Base-by-base conservation (phyloP, 2,888 invertebrate species). In the Petrophora chlorosata region DNA sequence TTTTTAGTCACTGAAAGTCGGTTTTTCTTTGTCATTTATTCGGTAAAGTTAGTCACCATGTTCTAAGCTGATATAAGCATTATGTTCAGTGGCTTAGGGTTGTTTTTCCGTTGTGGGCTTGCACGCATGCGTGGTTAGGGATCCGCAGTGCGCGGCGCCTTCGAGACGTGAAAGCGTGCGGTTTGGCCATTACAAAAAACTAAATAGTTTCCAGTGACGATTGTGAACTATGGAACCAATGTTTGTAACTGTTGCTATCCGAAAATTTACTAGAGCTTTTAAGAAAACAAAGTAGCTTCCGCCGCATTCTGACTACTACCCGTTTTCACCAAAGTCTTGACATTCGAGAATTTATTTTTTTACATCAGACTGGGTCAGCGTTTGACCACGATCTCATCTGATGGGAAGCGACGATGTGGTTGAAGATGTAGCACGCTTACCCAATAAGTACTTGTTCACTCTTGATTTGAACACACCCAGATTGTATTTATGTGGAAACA, bases 141-240 rank as follows among this genome's bases (percentile, higher is more conserved):
- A 84, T 85, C 89, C 89, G 89, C 89, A 89, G 85, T 89, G 89
- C 89, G 89, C 88, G 89, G 86, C 89, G 89, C 85, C 89, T 75
- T 59, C 53, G 60, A 79, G 88, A 79, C 85, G 78, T 73, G 62
- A 52, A 74, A 82, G 80, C 86, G 86, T 88, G 88, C 74, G 78
- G 76, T 73, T 73, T 74, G 67, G 68, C 82, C 85, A 84, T 86
- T 82, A 87, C 66, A 74, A 70, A 73, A 75, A 73, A 66, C 34
- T 44, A 67, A 67, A 75, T 69, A 53, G 50, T 52, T 57, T 52
- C 55, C 52, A 54, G 55, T 70, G 60, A 69, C 65, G 66, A 70
- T 67, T 68, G 64, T 53, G 59, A 69, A 70, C 56, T 59, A 79
- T 82, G 69, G 73, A 47, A 51, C 70, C 64, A 79, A 74, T 59